Evolutionary conservation across 1,140 invertebrate genomes (phyloP).

Genomic region (Atta colombica): DNA sequence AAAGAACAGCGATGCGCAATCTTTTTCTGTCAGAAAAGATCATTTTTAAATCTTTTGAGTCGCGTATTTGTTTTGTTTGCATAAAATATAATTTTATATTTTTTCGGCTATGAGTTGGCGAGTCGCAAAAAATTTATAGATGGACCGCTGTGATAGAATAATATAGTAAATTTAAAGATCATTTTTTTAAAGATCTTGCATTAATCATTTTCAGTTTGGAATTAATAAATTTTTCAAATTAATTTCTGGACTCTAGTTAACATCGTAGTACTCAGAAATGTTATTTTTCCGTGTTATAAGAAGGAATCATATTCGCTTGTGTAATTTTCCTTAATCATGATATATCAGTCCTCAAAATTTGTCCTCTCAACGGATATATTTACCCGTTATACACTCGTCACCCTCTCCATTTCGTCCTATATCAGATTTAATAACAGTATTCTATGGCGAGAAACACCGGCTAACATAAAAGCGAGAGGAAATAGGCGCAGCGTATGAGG

Average conservation of each 20-base stretch:
- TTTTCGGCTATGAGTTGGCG: too few species aligned
- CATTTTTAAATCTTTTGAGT: too few species aligned
- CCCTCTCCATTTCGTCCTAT: not conserved
- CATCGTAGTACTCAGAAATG: not conserved
- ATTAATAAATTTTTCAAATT: not conserved
- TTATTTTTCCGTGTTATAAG: not conserved
- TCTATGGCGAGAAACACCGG: not conserved
- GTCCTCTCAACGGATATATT: not conserved
- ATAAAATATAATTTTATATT: too few species aligned
- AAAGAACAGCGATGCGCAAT: too few species aligned
- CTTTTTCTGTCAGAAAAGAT: too few species aligned
- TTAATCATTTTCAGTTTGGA: not conserved
- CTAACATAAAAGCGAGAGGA: conserved; percentile 1
- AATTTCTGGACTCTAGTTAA: not conserved
- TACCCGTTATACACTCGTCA: not conserved
- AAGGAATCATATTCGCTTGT: not conserved
- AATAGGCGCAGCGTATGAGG: not conserved
- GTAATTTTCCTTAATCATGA: not conserved
- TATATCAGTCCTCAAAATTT: not conserved
- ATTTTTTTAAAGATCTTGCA: not conserved
- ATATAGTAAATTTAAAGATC: not conserved
- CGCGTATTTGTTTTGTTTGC: too few species aligned
- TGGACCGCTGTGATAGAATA: too few species aligned
- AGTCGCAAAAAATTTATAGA: too few species aligned
- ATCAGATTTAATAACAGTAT: conserved; percentile 29